Evolutionary conservation across 2,888 invertebrate genomes (phyloP).

Genomic region (Netelia inedita): DNA sequence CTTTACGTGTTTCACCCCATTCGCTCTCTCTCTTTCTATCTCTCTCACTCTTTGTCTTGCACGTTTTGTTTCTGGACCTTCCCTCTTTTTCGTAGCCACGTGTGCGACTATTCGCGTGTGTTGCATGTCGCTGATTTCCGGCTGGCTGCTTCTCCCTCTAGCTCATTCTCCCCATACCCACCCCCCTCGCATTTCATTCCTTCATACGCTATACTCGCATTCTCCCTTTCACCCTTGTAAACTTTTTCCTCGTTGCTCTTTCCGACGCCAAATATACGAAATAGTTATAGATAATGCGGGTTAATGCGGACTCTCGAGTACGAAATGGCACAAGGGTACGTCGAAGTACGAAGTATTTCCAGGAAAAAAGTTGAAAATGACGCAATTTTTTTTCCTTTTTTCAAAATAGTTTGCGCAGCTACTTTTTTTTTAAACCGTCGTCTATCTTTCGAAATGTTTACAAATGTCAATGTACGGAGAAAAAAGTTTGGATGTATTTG

Average conservation of each 20-base stretch:
- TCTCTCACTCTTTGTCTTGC: slow-evolving; percentile 29
- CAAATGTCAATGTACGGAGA: background rate
- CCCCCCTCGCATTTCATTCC: slow-evolving; percentile 15
- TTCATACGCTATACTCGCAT: slow-evolving; percentile 35
- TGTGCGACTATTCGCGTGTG: slow-evolving; percentile 53
- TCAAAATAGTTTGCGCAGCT: too few species aligned
- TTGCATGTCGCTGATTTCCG: slow-evolving; percentile 65
- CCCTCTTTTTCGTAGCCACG: slow-evolving; percentile 33
- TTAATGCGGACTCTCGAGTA: background rate
- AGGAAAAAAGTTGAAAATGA: too few species aligned
- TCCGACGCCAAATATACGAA: background rate
- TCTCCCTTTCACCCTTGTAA: slow-evolving; percentile 29
- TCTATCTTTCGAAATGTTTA: background rate
- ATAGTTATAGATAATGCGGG: background rate
- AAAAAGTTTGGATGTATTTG: background rate
- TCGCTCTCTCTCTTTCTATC: slow-evolving; percentile 9
- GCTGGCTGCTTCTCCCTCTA: slow-evolving; percentile 36
- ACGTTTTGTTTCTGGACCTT: slow-evolving; percentile 51
- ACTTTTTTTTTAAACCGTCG: background rate
- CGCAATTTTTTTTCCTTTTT: background rate
- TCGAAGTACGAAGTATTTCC: too few species aligned
- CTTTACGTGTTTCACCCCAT: slow-evolving; percentile 76
- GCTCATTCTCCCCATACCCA: slow-evolving; percentile 4
- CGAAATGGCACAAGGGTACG: too few species aligned
- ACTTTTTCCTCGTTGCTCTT: slow-evolving; percentile 26